A percentile compares a stretch with the other conserved stretches of the same genome.
phyloP scores from a whole-genome alignment of 2,888 invertebrate species.

The Tuberolachnus salignus region DNA sequence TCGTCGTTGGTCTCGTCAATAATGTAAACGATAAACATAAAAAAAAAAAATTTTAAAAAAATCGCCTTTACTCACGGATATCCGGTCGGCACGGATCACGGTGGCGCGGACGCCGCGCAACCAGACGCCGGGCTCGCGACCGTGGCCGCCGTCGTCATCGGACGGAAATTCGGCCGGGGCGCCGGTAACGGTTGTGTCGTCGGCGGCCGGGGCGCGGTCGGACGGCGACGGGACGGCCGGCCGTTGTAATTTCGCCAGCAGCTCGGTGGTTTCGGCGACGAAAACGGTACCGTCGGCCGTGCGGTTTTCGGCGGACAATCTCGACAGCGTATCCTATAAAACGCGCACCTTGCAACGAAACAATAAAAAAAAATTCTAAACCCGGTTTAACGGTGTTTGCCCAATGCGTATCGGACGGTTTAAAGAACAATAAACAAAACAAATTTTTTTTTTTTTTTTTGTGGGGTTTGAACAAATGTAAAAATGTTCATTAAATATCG shows the following conservation, averaged over 20 bases:
- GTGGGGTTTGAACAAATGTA: no score
- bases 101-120: neutral
- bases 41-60: no score
- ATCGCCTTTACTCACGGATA: conserved; percentile 17
- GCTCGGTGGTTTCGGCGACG: conserved; percentile 16
- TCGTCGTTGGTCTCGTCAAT: no score
- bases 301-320: conserved; percentile 13
- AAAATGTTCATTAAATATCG: no score
- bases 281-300: conserved; percentile 22
- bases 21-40: no score
- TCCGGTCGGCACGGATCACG: conserved; percentile 1
- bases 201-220: neutral
- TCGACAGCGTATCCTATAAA: conserved; percentile 11
- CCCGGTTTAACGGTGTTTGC: no score
- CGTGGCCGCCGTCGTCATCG: neutral
- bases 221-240: neutral
- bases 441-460: no score
- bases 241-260: conserved; percentile 16
- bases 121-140: neutral
- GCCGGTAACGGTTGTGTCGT: neutral
- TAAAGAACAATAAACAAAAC: neutral
- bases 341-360: neutral
- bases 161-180: neutral
- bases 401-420: no score
- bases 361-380: no score